Evolutionary conservation across 2,888 invertebrate species (phyloP), one percentile per base, ranked within the genome.

Genomic region (Synanthedon myopaeformis): DNA sequence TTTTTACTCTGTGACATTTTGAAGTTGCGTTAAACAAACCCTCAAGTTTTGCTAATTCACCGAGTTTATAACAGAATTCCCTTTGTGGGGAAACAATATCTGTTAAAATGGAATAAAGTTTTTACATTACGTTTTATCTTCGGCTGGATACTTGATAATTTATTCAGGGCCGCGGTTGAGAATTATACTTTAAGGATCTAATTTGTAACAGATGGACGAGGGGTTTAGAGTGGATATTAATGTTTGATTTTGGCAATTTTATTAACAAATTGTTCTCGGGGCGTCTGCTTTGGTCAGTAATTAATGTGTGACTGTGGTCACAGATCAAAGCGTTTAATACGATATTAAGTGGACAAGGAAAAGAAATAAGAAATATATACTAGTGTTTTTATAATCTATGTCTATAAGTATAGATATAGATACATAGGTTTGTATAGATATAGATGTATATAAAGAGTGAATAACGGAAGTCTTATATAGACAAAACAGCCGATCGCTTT

Each of bases 81-180:
- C 58, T 68, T 66, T 62, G 64, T 63, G 61, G 61, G 61, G 61
- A 60, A 61, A 67, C 69, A 68, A 69, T 66, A 61, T 64, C 64
- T 58, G 61, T 61, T 61, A 59, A 60, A 66, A 66, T 58, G 63
- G 63, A 61, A 66, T 65, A 69, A 72, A 73, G 65, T 70, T 72
- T 69, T 60, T 61, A 60, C 70, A 67, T 65, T 61, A 61, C 54
- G 58, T 62, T 63, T 70, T 69, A 70, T 68, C 68, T 66, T 55
- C 55, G 59, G 59, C 57, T 59, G 58, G 52, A 54, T 58, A 59
- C 64, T 67, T 65, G 62, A 66, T 72, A 69, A 73, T 69, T 69
- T 70, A 71, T 71, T 70, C 69, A 69, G 53, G 50, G 62, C 62
- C 62, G 56, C 59, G 61, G 61, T 61, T 61, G 49, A 49, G 17